Conservation (phyloP, 1,140 invertebrate genomes). For the Drosophila paulistorum region DNA sequence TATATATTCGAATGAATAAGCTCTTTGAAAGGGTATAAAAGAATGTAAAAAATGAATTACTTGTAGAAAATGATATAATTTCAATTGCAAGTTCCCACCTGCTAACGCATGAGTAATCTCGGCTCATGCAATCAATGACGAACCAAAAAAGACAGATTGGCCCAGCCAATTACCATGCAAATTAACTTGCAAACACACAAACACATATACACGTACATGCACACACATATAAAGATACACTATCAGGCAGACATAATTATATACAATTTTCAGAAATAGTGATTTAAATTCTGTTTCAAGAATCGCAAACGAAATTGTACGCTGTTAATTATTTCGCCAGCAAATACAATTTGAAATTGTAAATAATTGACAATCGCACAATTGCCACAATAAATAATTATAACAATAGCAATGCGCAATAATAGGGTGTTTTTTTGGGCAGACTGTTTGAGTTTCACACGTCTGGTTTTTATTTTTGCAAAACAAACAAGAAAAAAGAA, state of each 20-base stretch:
- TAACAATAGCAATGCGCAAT: not conserved
- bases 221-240: not conserved
- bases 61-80: constrained; percentile 2
- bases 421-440: not conserved
- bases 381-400: constrained; percentile 16
- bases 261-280: constrained; percentile 35
- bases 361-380: constrained; percentile 23
- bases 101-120: constrained; percentile 21
- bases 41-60: not conserved
- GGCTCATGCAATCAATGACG: constrained; percentile 38
- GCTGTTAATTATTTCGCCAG: constrained; percentile 27
- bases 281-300: constrained; percentile 30
- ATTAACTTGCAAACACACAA: constrained; percentile 23
- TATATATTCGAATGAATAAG: not conserved
- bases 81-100: constrained; percentile 6
- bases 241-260: not conserved
- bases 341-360: constrained; percentile 19
- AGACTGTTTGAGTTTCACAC: constrained; percentile 5
- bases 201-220: not conserved
- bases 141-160: constrained; percentile 40
- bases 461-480: not conserved
- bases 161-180: constrained; percentile 45
- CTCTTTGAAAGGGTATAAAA: not conserved
- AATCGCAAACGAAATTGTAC: constrained; percentile 18
- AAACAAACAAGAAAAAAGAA: not conserved